Evolutionary conservation across 2,888 invertebrate genomes (phyloP), one percentile per base, ranked within the genome.

Genomic region (Anaspis maculata): DNA sequence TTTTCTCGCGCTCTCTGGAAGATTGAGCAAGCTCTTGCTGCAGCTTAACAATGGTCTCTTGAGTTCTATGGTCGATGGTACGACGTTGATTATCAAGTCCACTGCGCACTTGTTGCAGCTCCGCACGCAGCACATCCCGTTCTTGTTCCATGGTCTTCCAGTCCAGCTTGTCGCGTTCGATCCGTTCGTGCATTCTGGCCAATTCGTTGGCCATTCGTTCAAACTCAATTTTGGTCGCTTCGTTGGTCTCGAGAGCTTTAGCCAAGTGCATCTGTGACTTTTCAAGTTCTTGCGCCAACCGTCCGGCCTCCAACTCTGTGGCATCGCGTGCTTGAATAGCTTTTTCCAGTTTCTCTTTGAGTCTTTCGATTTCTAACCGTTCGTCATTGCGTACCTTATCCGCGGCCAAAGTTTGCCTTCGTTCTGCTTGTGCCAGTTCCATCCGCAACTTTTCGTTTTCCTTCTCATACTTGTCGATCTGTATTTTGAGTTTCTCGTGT

Each of bases 271-370:
- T 74, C 60, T 88, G 87, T 30, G 86, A 81, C 66, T 88, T 88
- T 63, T 88, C 89, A 34, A 86, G 71, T 67, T 87, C 90, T 59
- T 86, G 85, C 13, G 86, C 85, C 43, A 89, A 67, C 44, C 86
- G 73, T 33, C 85, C 85, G 15, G 86, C 86, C 61, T 89, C 89
- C 65, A 86, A 73, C 69, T 88, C 88, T 4, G 86, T 86, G 28
- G 85, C 79, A 56, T 88, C 87, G 49, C 87, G 73, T 0, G 81
- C 79, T 57, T 81, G 79, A 41, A 87, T 77, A 9, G 87, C 84
- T 64, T 88, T 87, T 56, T 90, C 90, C 32, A 89, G 70, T 60
- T 88, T 86, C 50, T 90, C 89, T 47, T 87, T 77, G 34, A 89
- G 69, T 47, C 88, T 75, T 62, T 90, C 89, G 34, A 87, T 78